Conservation (phyloP, 1,140 invertebrate species). For the Drosophila eugracilis region DNA sequence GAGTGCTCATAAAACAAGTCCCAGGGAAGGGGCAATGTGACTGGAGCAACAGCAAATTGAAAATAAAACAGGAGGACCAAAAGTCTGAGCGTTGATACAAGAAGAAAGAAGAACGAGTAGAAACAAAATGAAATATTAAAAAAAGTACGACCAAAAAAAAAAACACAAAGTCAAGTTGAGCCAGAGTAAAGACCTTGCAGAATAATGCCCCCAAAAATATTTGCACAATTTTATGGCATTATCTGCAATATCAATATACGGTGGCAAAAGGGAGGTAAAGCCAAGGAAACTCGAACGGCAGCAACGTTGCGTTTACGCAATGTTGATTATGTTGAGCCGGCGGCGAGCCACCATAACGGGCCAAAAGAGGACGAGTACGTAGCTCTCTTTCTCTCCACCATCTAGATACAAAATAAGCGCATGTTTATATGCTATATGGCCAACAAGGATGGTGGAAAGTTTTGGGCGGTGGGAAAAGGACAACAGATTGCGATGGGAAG, state of each 20-base stretch:
- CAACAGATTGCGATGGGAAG: conserved; percentile 20
- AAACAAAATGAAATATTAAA: conserved; percentile 48
- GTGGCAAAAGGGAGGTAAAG: conserved; percentile 9
- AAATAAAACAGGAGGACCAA: conserved; percentile 37
- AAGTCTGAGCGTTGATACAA: conserved; percentile 21
- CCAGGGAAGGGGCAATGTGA: conserved; percentile 2
- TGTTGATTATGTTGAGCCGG: conserved; percentile 59
- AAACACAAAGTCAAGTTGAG: conserved; percentile 34
- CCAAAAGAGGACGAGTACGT: conserved; percentile 2
- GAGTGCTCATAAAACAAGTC: conserved; percentile 53
- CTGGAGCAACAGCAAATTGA: conserved; percentile 54
- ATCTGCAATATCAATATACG: conserved; percentile 71
- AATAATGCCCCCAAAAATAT: conserved; percentile 66
- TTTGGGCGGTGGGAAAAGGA: background rate
- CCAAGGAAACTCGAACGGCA: conserved; percentile 24
- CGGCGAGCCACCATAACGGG: conserved; percentile 15
- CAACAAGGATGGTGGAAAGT: background rate
- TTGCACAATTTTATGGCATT: conserved; percentile 73
- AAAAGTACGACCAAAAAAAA: conserved; percentile 23
- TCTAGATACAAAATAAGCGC: conserved; percentile 75
- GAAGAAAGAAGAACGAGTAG: conserved; percentile 5
- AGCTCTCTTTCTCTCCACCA: conserved; percentile 2
- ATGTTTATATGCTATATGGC: conserved; percentile 61
- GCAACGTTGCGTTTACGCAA: conserved; percentile 69
- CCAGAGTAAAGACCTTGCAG: conserved; percentile 50